Conservation (phyloP, 2,113 vertebrate genomes). For the Corvus cornix region DNA sequence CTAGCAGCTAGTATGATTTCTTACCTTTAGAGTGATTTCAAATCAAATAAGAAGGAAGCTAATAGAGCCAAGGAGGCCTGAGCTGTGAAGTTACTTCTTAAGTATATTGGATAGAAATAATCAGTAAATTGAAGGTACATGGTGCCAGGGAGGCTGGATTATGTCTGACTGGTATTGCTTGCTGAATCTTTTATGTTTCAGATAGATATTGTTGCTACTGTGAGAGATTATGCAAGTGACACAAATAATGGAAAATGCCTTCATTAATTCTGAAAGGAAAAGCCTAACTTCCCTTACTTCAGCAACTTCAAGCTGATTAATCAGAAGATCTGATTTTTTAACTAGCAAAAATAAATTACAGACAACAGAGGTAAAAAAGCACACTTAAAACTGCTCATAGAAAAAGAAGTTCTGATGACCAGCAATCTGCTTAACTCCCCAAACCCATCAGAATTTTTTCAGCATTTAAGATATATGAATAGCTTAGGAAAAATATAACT, state of each 20-base stretch:
- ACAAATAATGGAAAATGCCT: slow-evolving; percentile 5
- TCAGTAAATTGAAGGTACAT: background rate
- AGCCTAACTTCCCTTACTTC: background rate
- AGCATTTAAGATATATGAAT: background rate
- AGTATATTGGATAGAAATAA: slow-evolving; percentile 33
- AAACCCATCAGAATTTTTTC: background rate
- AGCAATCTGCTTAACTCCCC: background rate
- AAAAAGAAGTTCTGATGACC: background rate
- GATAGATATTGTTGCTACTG: background rate
- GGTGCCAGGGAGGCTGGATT: slow-evolving; percentile 1
- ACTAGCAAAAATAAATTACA: background rate
- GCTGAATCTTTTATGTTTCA: background rate
- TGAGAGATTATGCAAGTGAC: slow-evolving; percentile 16
- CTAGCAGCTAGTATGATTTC: background rate
- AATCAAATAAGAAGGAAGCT: slow-evolving; percentile 23
- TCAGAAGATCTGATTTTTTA: background rate
- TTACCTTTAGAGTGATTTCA: slow-evolving; percentile 45
- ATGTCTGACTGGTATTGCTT: slow-evolving; percentile 6
- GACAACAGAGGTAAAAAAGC: background rate
- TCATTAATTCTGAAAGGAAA: slow-evolving; percentile 12
- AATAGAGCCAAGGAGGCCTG: slow-evolving; percentile 26
- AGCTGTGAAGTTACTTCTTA: slow-evolving; percentile 40
- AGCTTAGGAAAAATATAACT: background rate
- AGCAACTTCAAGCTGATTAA: background rate
- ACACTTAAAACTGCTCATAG: background rate